Conservation (phyloP, 92 coral and sea anemone species). For the Bergia puertoricense region DNA sequence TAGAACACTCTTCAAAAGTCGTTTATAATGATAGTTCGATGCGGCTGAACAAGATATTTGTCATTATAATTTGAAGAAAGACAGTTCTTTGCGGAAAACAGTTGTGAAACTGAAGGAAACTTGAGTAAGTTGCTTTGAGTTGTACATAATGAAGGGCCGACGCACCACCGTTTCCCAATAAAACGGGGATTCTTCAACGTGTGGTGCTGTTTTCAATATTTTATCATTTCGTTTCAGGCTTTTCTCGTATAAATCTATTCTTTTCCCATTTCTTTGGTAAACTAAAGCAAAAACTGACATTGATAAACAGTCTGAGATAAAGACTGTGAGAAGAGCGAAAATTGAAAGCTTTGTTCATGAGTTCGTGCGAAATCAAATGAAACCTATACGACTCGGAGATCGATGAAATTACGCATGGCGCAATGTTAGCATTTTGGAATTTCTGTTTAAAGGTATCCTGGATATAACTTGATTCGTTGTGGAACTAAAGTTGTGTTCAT, state of each 20-base stretch:
- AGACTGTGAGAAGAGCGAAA: constrained; percentile 58
- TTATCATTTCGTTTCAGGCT: constrained; percentile 46
- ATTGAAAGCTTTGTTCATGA: background rate
- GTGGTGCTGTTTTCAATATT: constrained; percentile 58
- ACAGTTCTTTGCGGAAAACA: constrained; percentile 76
- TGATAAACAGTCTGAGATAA: constrained; percentile 93
- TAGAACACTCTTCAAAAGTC: constrained; percentile 37
- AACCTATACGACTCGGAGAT: background rate
- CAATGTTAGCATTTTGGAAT: background rate
- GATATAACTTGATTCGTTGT: background rate
- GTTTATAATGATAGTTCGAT: constrained; percentile 34
- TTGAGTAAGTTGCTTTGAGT: constrained; percentile 87
- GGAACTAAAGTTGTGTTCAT: background rate
- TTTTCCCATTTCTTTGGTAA: constrained; percentile 23
- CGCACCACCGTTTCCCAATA: constrained; percentile 74
- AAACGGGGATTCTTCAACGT: constrained; percentile 70
- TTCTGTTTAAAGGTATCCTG: background rate
- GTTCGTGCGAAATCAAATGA: background rate
- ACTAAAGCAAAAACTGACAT: constrained; percentile 30
- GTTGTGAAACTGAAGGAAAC: constrained; percentile 72
- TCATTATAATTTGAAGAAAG: constrained; percentile 74
- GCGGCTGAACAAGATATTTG: constrained; percentile 47
- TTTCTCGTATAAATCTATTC: constrained; percentile 36
- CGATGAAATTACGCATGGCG: background rate
- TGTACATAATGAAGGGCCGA: constrained; percentile 35